Conservation (phyloP, 2,888 invertebrate species). For the Tipula unca region DNA sequence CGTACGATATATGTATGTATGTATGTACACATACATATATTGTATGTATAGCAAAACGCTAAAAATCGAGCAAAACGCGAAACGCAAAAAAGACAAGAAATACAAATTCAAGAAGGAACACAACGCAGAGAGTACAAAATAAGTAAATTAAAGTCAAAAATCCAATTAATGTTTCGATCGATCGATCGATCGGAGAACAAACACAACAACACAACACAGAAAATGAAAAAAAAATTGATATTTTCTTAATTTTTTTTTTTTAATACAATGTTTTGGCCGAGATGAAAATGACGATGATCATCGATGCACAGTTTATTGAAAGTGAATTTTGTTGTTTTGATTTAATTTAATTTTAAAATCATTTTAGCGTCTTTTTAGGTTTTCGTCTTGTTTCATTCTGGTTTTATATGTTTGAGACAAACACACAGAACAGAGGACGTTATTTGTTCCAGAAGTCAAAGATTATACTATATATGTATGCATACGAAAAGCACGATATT, state of each 20-base stretch:
- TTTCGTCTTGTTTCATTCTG: background rate
- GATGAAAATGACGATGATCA: background rate
- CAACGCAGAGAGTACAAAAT: background rate
- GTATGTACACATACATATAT: background rate
- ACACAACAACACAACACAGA: background rate
- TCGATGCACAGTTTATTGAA: background rate
- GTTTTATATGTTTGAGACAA: background rate
- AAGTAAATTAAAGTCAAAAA: conserved; percentile 8
- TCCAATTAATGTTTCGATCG: conserved; percentile 14
- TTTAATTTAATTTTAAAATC: background rate
- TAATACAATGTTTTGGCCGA: background rate
- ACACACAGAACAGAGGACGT: background rate
- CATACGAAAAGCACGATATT: background rate
- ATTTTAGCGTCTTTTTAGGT: background rate
- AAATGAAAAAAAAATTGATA: background rate
- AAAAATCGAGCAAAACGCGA: too few relatives aligned
- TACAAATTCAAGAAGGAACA: background rate
- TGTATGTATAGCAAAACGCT: background rate
- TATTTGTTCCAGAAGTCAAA: background rate
- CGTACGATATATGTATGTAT: background rate
- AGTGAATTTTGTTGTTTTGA: conserved; percentile 8
- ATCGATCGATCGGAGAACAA: background rate
- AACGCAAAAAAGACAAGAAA: background rate
- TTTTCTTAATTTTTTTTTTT: background rate
- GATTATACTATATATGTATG: too few relatives aligned